These are phyloP conservation scores for Tribolium castaneum DNA, from an alignment of 1,140 invertebrate genomes.

Conservation along the genomic window DNA sequence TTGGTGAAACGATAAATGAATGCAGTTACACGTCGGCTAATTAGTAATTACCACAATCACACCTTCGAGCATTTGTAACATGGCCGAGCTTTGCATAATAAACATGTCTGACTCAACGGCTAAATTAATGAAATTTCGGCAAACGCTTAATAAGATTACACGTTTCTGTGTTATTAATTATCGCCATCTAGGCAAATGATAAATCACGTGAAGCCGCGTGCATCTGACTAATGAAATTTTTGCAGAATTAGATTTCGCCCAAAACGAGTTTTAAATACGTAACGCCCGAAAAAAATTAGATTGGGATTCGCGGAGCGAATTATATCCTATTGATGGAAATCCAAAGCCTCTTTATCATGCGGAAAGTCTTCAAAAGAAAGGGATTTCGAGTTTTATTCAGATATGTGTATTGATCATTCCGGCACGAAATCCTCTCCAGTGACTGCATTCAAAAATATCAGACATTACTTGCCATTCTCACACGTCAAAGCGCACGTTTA, in stretches of 20 bases:
- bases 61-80: not conserved
- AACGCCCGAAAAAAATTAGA: not conserved
- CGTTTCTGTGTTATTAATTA: constrained; percentile 7
- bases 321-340: not conserved
- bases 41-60: constrained; percentile 20
- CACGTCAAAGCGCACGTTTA: constrained; percentile 10
- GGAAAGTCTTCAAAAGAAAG: constrained; percentile 25
- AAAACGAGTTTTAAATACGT: not conserved
- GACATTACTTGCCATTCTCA: not conserved
- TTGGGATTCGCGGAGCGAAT: not conserved
- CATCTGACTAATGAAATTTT: not conserved
- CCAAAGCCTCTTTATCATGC: constrained; percentile 7
- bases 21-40: not conserved
- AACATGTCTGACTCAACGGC: not conserved
- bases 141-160: constrained; percentile 19
- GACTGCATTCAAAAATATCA: constrained; percentile 24
- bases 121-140: constrained; percentile 28
- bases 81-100: not conserved
- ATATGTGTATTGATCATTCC: constrained; percentile 26
- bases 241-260: not conserved
- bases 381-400: constrained; percentile 26
- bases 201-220: not conserved
- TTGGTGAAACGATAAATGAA: not conserved
- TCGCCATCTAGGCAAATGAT: not conserved
- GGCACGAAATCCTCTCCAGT: constrained; percentile 18